A percentile compares a stretch with the other conserved stretches of the same genome.
Evolutionary conservation across 2,797 vertebrate species (phyloP).

Genomic region (Synaphobranchus kaupii): DNA sequence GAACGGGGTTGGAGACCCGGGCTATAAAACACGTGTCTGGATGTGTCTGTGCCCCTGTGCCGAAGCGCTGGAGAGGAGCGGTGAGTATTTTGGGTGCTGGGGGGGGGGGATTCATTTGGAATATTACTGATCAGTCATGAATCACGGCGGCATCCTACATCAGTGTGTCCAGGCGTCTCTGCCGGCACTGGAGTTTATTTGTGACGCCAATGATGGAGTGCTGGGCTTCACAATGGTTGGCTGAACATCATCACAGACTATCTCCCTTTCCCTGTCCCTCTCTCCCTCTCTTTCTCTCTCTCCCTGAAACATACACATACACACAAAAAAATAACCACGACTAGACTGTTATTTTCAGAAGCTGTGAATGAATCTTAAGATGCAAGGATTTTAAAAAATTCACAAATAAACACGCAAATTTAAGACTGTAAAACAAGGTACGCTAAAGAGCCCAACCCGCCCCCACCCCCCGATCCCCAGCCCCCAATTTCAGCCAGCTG

Average conservation of each 20-base stretch:
- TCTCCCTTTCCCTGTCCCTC: neutral
- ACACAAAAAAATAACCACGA: neutral
- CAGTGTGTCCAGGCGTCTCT: neutral
- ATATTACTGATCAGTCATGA: neutral
- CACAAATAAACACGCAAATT: neutral
- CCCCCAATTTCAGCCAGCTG: neutral
- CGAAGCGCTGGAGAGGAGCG: neutral
- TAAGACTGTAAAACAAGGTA: too few species aligned
- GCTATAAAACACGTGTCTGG: neutral
- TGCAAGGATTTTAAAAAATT: too few species aligned
- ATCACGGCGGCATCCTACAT: neutral
- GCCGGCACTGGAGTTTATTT: neutral
- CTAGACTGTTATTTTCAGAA: neutral
- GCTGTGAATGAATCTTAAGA: neutral
- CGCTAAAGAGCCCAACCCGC: too few species aligned
- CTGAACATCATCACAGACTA: neutral
- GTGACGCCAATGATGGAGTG: neutral
- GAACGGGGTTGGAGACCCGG: neutral
- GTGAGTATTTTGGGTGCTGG: neutral
- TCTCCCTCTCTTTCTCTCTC: neutral
- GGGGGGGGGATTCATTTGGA: neutral
- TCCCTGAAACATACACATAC: neutral
- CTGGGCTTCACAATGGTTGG: neutral
- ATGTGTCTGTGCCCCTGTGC: neutral
- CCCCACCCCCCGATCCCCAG: too few species aligned